Conservation (phyloP, 1,140 invertebrate species). For the Heliconius hewitsoni region DNA sequence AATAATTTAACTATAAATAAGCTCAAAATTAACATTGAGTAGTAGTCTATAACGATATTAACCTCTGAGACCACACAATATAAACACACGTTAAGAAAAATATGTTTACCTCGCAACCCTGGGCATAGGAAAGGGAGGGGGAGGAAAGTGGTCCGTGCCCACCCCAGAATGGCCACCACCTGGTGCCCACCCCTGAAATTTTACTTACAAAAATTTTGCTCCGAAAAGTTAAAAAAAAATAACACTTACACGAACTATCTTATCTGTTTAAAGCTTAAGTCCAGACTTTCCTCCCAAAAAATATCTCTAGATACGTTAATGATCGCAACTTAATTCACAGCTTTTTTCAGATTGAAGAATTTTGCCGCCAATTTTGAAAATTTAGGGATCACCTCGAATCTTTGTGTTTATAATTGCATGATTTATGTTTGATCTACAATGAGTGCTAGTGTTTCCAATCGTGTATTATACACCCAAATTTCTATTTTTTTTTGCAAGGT, state of each 20-base stretch:
- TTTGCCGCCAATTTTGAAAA: slow-evolving; percentile 49
- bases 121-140: no score
- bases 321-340: slow-evolving; percentile 58
- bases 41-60: slow-evolving; percentile 73
- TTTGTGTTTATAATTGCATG: slow-evolving; percentile 47
- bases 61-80: slow-evolving; percentile 75
- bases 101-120: slow-evolving; percentile 31
- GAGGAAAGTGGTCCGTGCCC: no score
- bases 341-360: slow-evolving; percentile 67
- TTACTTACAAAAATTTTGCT: no score
- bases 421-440: slow-evolving; percentile 46
- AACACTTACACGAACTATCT: no score
- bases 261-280: no score
- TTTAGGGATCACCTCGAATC: slow-evolving; percentile 32
- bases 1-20: slow-evolving; percentile 62
- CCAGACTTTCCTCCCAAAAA: no score
- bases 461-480: slow-evolving; percentile 59
- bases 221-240: no score
- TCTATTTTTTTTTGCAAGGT: slow-evolving; percentile 52
- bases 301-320: no score
- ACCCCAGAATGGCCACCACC: no score
- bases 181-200: no score
- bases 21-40: slow-evolving; percentile 73
- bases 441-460: slow-evolving; percentile 50
- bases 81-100: slow-evolving; percentile 20